phyloP scores from a whole-genome alignment of 2,797 vertebrate species.

The Liparis tanakae region DNA sequence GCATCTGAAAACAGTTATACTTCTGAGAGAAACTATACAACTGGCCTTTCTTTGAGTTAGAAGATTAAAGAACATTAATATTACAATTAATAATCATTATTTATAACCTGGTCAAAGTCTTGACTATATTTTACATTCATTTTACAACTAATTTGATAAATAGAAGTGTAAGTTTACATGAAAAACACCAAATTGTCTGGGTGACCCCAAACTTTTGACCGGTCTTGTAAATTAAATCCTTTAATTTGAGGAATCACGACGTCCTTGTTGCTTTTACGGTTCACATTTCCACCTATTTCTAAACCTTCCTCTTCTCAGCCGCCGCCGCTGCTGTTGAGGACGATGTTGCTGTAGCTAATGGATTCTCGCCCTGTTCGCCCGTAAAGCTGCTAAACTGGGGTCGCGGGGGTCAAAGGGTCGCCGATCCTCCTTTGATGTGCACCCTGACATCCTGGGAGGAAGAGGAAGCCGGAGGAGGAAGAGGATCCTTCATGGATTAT shows the following conservation, averaged over 20 bases:
- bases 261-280: background rate
- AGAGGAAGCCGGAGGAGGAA: conserved; percentile 88
- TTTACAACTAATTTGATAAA: no score
- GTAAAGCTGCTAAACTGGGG: conserved; percentile 83
- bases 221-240: background rate
- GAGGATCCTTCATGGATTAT: conserved; percentile 88
- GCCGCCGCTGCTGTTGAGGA: conserved; percentile 42
- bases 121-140: background rate
- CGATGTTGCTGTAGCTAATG: conserved; percentile 79
- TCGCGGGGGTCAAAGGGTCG: conserved; percentile 60
- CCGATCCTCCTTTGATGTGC: conserved; percentile 84
- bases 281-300: background rate
- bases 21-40: no score
- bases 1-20: no score
- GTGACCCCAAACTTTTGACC: no score
- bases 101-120: background rate
- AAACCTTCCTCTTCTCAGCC: conserved; percentile 12
- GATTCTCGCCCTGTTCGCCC: conserved; percentile 80
- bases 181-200: no score
- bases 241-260: background rate
- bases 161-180: no score
- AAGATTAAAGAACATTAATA: no score
- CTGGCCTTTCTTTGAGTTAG: no score
- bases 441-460: conserved; percentile 85
- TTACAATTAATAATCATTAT: no score